Percentiles rank a stretch among this genome's conserved stretches.
Conservation (phyloP, 2,888 invertebrate genomes). For the Acronicta alni region DNA sequence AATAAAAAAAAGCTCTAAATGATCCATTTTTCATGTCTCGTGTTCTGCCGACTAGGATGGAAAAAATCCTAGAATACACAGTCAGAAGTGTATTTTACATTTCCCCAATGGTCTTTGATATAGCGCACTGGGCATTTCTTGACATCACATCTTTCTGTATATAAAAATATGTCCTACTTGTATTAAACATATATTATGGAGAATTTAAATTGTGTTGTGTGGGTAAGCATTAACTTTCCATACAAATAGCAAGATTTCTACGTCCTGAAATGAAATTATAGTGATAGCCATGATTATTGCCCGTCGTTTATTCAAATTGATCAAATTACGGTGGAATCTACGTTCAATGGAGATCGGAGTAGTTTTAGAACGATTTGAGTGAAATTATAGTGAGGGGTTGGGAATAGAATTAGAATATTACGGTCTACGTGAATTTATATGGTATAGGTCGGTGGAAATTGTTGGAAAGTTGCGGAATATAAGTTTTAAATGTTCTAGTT, state of each 20-base stretch:
- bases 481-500: slow-evolving; percentile 32
- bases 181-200: neutral
- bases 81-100: neutral
- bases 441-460: neutral
- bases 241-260: slow-evolving; percentile 56
- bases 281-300: slow-evolving; percentile 64
- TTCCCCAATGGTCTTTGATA: neutral
- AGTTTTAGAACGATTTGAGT: slow-evolving; percentile 43
- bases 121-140: neutral
- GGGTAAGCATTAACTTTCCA: slow-evolving; percentile 23
- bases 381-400: slow-evolving; percentile 51
- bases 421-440: slow-evolving; percentile 20
- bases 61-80: slow-evolving; percentile 13
- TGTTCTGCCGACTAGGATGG: slow-evolving; percentile 29
- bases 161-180: neutral
- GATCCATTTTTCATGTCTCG: slow-evolving; percentile 54
- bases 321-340: slow-evolving; percentile 70
- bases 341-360: slow-evolving; percentile 51
- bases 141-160: neutral
- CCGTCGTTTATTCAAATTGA: slow-evolving; percentile 75
- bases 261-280: slow-evolving; percentile 63
- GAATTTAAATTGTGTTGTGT: slow-evolving; percentile 10
- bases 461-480: slow-evolving; percentile 1
- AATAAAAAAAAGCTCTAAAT: slow-evolving; percentile 59
- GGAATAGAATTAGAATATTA: slow-evolving; percentile 47